Base-by-base conservation (phyloP, 2,888 invertebrate species). In the Caenorhabditis sp. region DNA sequence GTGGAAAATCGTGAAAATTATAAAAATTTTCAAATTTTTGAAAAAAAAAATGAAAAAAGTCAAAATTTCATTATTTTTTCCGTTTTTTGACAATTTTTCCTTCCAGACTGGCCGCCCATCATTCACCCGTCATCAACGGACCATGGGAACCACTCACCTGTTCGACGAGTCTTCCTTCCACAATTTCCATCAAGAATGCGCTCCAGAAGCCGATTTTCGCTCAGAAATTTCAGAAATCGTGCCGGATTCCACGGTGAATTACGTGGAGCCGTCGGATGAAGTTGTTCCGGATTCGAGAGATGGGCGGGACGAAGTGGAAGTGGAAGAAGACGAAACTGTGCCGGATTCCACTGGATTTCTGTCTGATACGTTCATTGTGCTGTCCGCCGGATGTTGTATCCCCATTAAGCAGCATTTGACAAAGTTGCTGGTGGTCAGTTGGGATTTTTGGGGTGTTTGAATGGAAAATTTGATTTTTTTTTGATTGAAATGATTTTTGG, bases 341-440 rank as follows among this genome's bases (percentile, higher is more conserved):
- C 76, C 76, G 2, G 81, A 81, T 28, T 61, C 72, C 1, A 28
- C 56, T 1, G 72, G 62, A 22, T 65, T 53, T 26, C 64, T 81
- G 0, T 40, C 13, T 0, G 40, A 40, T n/a, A 70, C 70, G 1
- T 44, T 44, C 5, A 61, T 81, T 13, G 76, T 81, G 3, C n/a
- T 81, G 2, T 70, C 70, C 2, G 81, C 81, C 2, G 81, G 81
- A n/a, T 81, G 81, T 28, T 81, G 81, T 53, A 13, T 60, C 0
- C 76, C 81, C 28, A 76, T 81, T 32, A 40, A 53, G 13, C 58
- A 55, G 18, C 76, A 76, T 40, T 67, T 81, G 5, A 35, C 47
- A 24, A 70, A 60, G 24, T 61, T 65, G 40, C 50, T 81, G 4
- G 32, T 44, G 13, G 71, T 62, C 20, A 69, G 32, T 18, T 53